A percentile compares a stretch with the other conserved stretches of the same genome.
Evolutionary conservation across 2,888 invertebrate genomes (phyloP).

Genomic region (Polydrusus cervinus): DNA sequence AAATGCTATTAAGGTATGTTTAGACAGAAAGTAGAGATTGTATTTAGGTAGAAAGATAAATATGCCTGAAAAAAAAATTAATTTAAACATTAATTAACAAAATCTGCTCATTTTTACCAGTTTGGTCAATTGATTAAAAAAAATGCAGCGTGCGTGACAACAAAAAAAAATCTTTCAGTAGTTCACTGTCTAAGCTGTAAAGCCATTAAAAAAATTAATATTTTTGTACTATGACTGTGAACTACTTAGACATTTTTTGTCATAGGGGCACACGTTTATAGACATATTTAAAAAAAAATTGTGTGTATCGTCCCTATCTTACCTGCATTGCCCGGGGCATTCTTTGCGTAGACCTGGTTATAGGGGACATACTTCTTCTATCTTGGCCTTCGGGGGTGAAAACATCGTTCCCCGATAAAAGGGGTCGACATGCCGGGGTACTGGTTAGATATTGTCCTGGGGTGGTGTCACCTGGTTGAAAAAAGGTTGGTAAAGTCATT

Average conservation of each 20-base stretch:
- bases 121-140: too few relatives aligned
- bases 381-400: constrained; percentile 73
- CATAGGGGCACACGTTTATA: too few relatives aligned
- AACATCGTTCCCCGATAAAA: constrained; percentile 61
- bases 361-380: constrained; percentile 90
- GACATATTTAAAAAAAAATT: too few relatives aligned
- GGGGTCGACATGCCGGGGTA: constrained; percentile 68
- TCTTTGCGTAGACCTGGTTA: constrained; percentile 89
- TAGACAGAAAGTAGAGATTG: background rate
- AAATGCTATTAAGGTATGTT: background rate
- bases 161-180: too few relatives aligned
- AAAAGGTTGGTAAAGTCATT: background rate
- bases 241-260: too few relatives aligned
- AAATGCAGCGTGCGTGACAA: too few relatives aligned
- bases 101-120: too few relatives aligned
- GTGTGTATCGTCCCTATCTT: background rate
- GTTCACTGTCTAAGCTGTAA: too few relatives aligned
- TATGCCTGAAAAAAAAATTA: too few relatives aligned
- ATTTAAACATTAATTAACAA: too few relatives aligned
- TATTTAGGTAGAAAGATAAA: background rate
- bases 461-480: constrained; percentile 37
- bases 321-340: constrained; percentile 94
- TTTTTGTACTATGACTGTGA: too few relatives aligned
- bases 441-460: constrained; percentile 66
- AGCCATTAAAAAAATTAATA: too few relatives aligned